Conservation (phyloP, 2,797 vertebrate species). For the Neomorphus geoffroyi region DNA sequence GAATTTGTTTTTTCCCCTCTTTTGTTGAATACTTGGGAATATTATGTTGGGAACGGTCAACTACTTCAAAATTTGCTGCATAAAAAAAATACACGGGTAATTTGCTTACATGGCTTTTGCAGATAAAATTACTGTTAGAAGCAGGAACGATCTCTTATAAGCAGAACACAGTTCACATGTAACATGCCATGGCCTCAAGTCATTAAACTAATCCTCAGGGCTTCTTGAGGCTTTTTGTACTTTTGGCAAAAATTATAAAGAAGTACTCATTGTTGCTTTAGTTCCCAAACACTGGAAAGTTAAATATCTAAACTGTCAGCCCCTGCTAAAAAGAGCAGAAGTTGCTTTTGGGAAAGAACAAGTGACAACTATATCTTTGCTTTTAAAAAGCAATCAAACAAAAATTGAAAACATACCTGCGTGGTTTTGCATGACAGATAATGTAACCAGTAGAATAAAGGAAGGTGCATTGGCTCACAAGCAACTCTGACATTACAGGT, state of each 20-base stretch:
- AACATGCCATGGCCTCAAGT: constrained; percentile 49
- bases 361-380: background rate
- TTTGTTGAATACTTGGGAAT: constrained; percentile 18
- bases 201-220: constrained; percentile 53
- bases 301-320: background rate
- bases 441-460: background rate
- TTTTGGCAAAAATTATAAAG: constrained; percentile 46
- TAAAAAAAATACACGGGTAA: background rate
- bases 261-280: background rate
- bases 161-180: constrained; percentile 45
- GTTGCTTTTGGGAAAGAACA: background rate
- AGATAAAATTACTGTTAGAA: constrained; percentile 36
- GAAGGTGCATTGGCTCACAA: background rate
- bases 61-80: constrained; percentile 8
- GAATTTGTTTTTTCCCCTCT: constrained; percentile 20
- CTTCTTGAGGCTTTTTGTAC: constrained; percentile 50
- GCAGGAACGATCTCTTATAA: constrained; percentile 43
- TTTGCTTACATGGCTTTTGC: constrained; percentile 40
- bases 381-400: background rate
- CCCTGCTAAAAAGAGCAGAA: background rate
- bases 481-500: background rate
- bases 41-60: background rate
- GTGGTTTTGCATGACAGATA: background rate
- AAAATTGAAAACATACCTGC: background rate
- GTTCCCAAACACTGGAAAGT: constrained; percentile 24